Evolutionary conservation across 2,888 invertebrate species (phyloP).

Genomic region (Tipula vernalis): DNA sequence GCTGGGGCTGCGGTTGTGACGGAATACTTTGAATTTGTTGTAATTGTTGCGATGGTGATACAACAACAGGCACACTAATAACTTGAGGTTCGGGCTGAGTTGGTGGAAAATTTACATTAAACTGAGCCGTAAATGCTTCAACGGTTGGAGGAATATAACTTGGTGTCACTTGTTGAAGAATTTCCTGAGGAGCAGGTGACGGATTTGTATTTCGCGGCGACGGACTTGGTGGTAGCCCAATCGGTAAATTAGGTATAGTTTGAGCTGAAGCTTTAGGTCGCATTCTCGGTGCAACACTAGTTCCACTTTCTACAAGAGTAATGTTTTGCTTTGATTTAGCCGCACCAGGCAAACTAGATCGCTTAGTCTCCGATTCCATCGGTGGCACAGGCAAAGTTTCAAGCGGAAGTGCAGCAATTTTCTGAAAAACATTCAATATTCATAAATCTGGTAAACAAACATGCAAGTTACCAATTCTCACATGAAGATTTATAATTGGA

Average conservation of each 20-base stretch:
- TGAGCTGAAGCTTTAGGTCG: conserved; percentile 51
- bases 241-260: conserved; percentile 33
- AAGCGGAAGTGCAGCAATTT: conserved; percentile 48
- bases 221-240: conserved; percentile 43
- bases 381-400: conserved; percentile 52
- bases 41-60: conserved; percentile 20
- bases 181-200: conserved; percentile 21
- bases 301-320: conserved; percentile 47
- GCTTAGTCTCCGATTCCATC: conserved; percentile 56
- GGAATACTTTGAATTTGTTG: conserved; percentile 18
- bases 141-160: conserved; percentile 17
- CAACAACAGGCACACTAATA: conserved; percentile 12
- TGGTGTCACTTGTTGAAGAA: conserved; percentile 17
- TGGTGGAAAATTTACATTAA: conserved; percentile 33
- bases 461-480: conserved; percentile 30
- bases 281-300: conserved; percentile 71
- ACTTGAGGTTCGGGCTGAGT: conserved; percentile 21
- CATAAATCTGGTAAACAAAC: background rate
- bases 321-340: conserved; percentile 35
- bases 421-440: conserved; percentile 37
- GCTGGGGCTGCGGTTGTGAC: conserved; percentile 7
- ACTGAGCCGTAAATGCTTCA: conserved; percentile 32
- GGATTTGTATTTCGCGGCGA: conserved; percentile 35
- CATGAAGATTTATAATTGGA: conserved; percentile 70
- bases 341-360: conserved; percentile 28